Conservation (phyloP, 2,888 invertebrate species). For the Protophormia terraenovae region DNA sequence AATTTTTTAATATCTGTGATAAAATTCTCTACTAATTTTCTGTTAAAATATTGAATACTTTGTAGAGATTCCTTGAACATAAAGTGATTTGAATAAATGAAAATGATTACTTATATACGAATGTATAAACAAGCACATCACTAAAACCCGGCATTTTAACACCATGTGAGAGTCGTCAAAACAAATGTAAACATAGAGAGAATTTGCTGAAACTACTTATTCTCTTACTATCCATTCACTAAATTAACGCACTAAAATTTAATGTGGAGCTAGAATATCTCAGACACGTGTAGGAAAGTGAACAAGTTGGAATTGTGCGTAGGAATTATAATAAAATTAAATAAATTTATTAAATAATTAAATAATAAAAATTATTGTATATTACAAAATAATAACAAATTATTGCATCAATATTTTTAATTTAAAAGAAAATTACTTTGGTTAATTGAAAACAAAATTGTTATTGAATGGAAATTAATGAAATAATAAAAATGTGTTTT, state of each 20-base stretch:
- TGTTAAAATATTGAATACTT: too few species aligned
- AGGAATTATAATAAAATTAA: constrained; percentile 2
- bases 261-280: background rate
- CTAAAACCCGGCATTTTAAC: background rate
- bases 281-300: constrained; percentile 48
- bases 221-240: constrained; percentile 5
- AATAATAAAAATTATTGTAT: background rate
- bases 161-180: background rate
- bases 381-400: constrained; percentile 4
- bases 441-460: constrained; percentile 8
- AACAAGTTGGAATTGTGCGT: constrained; percentile 20
- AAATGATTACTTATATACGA: too few species aligned
- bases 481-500: constrained; percentile 18
- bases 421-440: background rate
- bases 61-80: too few species aligned
- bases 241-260: background rate
- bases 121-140: too few species aligned
- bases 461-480: background rate
- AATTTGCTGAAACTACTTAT: background rate
- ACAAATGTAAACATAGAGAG: background rate
- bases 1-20: too few species aligned
- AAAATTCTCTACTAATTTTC: too few species aligned
- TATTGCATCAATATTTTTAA: constrained; percentile 13
- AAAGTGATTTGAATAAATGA: too few species aligned
- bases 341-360: background rate